Conservation (phyloP, 2,113 vertebrate species). For the Condylura cristata region DNA sequence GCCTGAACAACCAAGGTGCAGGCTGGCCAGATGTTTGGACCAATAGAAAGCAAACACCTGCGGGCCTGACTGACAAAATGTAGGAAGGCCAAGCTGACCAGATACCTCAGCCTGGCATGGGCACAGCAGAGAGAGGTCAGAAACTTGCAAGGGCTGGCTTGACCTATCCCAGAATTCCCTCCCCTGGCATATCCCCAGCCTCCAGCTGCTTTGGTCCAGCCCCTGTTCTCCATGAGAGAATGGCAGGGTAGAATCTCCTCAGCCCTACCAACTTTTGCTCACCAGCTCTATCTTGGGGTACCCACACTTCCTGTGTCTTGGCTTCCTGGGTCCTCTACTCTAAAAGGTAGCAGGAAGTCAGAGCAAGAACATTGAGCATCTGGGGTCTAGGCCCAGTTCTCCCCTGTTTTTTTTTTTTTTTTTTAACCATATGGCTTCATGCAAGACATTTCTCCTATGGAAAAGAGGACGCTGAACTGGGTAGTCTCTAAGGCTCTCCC, state of each 20-base stretch:
- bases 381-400: background rate
- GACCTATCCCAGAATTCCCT: background rate
- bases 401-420: background rate
- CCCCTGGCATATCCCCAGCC: background rate
- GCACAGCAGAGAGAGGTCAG: background rate
- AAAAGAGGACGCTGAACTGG: background rate
- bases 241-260: background rate
- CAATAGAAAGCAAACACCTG: conserved; percentile 31
- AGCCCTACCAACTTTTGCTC: background rate
- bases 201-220: background rate
- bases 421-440: accelerated
- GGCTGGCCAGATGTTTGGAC: conserved; percentile 14
- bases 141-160: background rate
- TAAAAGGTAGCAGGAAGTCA: background rate
- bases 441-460: background rate
- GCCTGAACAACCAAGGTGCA: background rate
- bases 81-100: background rate
- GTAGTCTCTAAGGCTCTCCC: background rate
- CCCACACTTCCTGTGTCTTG: background rate
- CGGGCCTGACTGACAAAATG: background rate
- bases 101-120: background rate
- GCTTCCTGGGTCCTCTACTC: background rate
- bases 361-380: background rate
- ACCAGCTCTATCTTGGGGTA: background rate
- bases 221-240: background rate